Evolutionary conservation across 2,888 invertebrate species (phyloP).

Genomic region (Drosophila putrida): DNA sequence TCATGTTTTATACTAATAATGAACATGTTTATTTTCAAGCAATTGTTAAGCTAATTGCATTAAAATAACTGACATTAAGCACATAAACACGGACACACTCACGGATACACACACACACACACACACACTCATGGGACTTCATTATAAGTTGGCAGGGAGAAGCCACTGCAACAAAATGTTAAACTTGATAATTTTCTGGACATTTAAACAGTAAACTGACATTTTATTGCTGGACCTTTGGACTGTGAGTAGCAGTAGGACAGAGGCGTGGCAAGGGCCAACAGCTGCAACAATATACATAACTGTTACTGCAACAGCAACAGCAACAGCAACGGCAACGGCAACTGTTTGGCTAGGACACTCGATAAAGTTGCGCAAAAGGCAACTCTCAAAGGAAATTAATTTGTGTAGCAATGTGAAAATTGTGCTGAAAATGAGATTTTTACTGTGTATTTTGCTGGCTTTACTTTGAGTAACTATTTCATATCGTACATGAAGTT

Average conservation of each 20-base stretch:
- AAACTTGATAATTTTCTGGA: conserved; percentile 75
- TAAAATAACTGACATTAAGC: conserved; percentile 47
- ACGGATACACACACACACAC: neutral
- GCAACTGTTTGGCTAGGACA: conserved; percentile 55
- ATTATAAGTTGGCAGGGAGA: conserved; percentile 59
- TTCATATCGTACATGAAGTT: conserved; percentile 5
- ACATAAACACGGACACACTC: neutral
- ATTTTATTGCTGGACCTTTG: conserved; percentile 65
- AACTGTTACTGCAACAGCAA: conserved; percentile 65
- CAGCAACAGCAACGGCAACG: conserved; percentile 10
- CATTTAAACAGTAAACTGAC: conserved; percentile 72
- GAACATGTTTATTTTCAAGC: conserved; percentile 19
- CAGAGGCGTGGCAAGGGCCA: conserved; percentile 14
- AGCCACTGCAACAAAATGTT: conserved; percentile 54
- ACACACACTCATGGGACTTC: conserved; percentile 58
- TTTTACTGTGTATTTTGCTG: conserved; percentile 46
- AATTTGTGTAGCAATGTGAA: conserved; percentile 78
- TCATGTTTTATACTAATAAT: conserved; percentile 10
- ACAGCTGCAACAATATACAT: conserved; percentile 64
- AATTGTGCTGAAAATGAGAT: conserved; percentile 71
- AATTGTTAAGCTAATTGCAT: conserved; percentile 64
- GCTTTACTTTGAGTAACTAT: conserved; percentile 17
- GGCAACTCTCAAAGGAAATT: conserved; percentile 76
- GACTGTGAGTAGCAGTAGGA: conserved; percentile 5
- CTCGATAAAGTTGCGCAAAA: conserved; percentile 75